phyloP scores from a whole-genome alignment of 2,113 vertebrate species.

The Tonatia bakeri region DNA sequence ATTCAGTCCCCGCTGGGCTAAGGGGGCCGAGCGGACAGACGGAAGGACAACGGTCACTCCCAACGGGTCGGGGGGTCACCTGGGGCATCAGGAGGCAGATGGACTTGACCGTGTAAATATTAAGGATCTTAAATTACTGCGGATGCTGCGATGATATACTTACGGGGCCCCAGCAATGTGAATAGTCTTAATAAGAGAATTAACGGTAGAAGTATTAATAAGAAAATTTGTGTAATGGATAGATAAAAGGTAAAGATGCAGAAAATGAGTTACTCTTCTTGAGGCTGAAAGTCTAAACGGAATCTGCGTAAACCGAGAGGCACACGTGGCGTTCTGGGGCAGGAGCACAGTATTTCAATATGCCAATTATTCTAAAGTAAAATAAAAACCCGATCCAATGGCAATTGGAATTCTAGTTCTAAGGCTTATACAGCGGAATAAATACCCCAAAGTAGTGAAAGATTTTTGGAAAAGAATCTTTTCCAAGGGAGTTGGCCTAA shows the following conservation, averaged over 20 bases:
- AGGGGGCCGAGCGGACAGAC: neutral
- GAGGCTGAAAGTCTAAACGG: neutral
- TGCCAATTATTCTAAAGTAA: neutral
- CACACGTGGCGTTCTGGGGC: neutral
- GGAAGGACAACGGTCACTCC: neutral
- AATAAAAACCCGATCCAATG: neutral
- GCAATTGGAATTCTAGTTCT: neutral
- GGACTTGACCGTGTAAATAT: neutral
- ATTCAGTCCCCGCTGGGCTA: neutral
- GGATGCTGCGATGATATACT: neutral
- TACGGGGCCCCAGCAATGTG: neutral
- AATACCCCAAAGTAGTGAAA: neutral
- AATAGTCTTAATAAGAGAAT: neutral
- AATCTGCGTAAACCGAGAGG: neutral
- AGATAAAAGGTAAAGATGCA: neutral
- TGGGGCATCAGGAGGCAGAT: neutral
- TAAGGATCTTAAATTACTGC: neutral
- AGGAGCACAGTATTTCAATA: neutral
- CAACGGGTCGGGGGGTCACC: neutral
- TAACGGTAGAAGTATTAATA: neutral
- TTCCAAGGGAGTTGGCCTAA: neutral
- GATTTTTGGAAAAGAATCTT: neutral
- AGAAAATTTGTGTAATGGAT: neutral
- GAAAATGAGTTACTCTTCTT: neutral
- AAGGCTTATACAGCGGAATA: neutral